phyloP scores from a whole-genome alignment of 2,113 vertebrate genomes.

The Podarcis raffonei region DNA sequence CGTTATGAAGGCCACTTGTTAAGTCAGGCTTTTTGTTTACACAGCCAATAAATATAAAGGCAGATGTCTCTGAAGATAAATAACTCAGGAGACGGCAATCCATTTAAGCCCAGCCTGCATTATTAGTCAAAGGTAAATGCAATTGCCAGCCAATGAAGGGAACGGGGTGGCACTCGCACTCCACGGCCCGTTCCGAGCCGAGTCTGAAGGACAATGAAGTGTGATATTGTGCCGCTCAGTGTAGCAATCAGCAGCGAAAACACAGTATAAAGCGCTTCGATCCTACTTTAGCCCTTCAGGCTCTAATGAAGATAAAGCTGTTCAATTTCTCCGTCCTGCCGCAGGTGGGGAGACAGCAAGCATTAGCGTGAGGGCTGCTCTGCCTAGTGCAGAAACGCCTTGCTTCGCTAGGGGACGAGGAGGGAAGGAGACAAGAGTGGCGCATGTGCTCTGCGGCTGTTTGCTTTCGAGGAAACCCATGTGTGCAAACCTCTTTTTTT shows the following conservation, averaged over 20 bases:
- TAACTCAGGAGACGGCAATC: constrained; percentile 27
- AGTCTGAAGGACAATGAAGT: not conserved
- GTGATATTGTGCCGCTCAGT: not conserved
- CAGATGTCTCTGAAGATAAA: constrained; percentile 57
- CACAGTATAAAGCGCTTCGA: not conserved
- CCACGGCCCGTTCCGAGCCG: not conserved
- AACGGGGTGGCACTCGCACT: not conserved
- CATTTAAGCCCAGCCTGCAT: constrained; percentile 13
- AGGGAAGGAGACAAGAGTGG: not conserved
- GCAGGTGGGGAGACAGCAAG: not conserved
- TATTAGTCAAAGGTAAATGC: constrained; percentile 10
- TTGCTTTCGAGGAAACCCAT: not conserved
- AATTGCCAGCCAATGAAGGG: not conserved
- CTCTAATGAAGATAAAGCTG: constrained; percentile 20
- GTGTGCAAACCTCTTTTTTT: not conserved
- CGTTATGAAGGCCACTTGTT: constrained; percentile 18
- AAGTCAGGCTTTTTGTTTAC: constrained; percentile 46
- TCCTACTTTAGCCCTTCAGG: not conserved
- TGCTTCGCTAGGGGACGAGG: not conserved
- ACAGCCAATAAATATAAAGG: constrained; percentile 39
- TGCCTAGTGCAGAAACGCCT: not conserved
- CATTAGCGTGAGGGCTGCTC: not conserved
- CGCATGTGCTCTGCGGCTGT: not conserved
- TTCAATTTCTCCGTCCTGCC: constrained; percentile 12
- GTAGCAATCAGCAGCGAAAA: not conserved